Base-by-base conservation (phyloP, 2,888 invertebrate species). In the Amphipoea oculea region DNA sequence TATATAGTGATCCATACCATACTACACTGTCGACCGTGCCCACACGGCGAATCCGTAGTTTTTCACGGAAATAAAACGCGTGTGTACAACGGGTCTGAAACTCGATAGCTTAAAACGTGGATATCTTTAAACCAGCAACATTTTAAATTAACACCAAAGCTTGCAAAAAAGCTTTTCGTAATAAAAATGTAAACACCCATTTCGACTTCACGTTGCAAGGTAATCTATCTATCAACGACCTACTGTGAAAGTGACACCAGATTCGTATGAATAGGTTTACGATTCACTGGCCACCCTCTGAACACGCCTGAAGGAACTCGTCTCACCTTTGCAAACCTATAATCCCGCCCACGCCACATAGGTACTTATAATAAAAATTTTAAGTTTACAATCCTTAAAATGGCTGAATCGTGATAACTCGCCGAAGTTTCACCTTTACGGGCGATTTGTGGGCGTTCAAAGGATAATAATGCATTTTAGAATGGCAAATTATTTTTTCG, bases 241-340 rank as follows among this genome's bases (percentile, higher is more conserved):
- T 87, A 73, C 69, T 73, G 36, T 68, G 66, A 77, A 79, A 68
- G 57, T 84, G 84, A 72, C 73, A 78, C 76, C 29, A 86, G 71
- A 60, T 69, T 73, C 65, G 73, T 75, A 70, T 78, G 78, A 78
- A 66, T 45, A 68, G 66, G 63, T 80, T 84, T 12, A 74, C 88
- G 68, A 83, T 81, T 83, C 79, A 83, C 66, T 79, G 77, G 17
- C 57, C 78, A 82, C 82, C 85, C 80, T 74, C 70, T 42, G 70
- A 48, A 48, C 70, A 40, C n/a, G 45, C n/a, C 54, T 20, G 60
- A 36, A 62, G 42, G 54, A 62, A 7, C 73, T 45, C 62, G 20
- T 17, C 62, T 78, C 86, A 85, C 79, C 84, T 86, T 79, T 51
- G 1, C 48, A 72, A 77, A 62, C 70, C 60, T 40, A 29, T 42